Percentiles rank a stretch among this genome's conserved stretches.
Evolutionary conservation across 2,797 vertebrate genomes (phyloP).

Genomic region (Rhynchonycteris naso): DNA sequence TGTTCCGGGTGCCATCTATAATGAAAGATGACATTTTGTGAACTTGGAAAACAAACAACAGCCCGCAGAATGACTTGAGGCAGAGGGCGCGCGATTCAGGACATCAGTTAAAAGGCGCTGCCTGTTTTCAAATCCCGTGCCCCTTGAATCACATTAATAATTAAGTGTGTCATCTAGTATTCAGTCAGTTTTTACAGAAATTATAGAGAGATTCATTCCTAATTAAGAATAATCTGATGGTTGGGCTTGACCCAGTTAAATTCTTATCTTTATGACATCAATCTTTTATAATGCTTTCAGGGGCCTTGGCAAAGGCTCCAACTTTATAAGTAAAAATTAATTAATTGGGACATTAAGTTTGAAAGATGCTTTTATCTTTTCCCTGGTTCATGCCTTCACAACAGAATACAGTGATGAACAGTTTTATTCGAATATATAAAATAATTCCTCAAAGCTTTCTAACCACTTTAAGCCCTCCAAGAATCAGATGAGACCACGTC

Average conservation of each 20-base stretch:
- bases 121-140: conserved; percentile 49
- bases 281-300: conserved; percentile 80
- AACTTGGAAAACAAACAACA: conserved; percentile 73
- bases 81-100: conserved; percentile 1
- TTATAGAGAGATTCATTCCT: conserved; percentile 79
- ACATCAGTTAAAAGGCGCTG: conserved; percentile 16
- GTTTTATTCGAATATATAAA: conserved; percentile 78
- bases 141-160: conserved; percentile 66
- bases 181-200: conserved; percentile 80
- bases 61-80: conserved; percentile 22
- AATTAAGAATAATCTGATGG: conserved; percentile 81
- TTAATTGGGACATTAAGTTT: conserved; percentile 82
- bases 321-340: conserved; percentile 83
- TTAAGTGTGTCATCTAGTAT: conserved; percentile 71
- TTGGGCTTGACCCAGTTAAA: conserved; percentile 81
- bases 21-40: conserved; percentile 76
- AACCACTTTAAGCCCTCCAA: conserved; percentile 60
- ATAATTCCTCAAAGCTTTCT: conserved; percentile 70
- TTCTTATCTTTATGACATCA: conserved; percentile 81
- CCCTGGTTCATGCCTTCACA: conserved; percentile 77
- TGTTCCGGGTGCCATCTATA: conserved; percentile 52
- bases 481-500: conserved; percentile 50
- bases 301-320: conserved; percentile 70
- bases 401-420: conserved; percentile 79
- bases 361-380: conserved; percentile 82